These are phyloP conservation scores for Anoplophora glabripennis DNA, from an alignment of 1,140 invertebrate genomes.

Conservation along the genomic window DNA sequence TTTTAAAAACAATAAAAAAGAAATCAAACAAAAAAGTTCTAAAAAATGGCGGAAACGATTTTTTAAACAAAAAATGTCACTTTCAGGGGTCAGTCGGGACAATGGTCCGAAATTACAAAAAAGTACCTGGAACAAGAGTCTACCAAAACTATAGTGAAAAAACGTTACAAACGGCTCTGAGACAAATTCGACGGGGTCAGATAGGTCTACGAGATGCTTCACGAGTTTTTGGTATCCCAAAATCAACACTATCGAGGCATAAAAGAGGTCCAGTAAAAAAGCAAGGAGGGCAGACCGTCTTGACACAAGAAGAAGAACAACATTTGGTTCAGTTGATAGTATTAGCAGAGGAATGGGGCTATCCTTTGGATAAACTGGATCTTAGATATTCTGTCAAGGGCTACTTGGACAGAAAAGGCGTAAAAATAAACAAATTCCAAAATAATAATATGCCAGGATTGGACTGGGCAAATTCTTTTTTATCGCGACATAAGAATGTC, in stretches of 20 bases:
- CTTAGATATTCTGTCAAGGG: too few species aligned
- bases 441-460: too few species aligned
- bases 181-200: background rate
- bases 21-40: too few species aligned
- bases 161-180: slow-evolving; percentile 3
- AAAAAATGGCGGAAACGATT: too few species aligned
- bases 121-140: background rate
- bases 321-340: too few species aligned
- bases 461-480: too few species aligned
- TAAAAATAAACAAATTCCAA: too few species aligned
- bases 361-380: too few species aligned
- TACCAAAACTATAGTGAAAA: slow-evolving; percentile 1
- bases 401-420: too few species aligned
- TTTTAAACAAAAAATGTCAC: background rate
- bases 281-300: background rate
- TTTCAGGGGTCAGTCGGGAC: slow-evolving; percentile 9
- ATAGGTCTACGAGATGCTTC: background rate
- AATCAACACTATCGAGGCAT: slow-evolving; percentile 1
- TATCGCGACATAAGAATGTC: too few species aligned
- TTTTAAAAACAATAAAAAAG: too few species aligned
- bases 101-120: slow-evolving; percentile 6
- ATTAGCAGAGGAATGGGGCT: too few species aligned
- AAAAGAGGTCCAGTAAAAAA: slow-evolving; percentile 1
- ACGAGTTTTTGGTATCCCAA: background rate
- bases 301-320: slow-evolving; percentile 5